These are phyloP conservation scores for Sinhomidia bicolor DNA, from an alignment of 2,888 invertebrate species.

Conservation along the genomic window DNA sequence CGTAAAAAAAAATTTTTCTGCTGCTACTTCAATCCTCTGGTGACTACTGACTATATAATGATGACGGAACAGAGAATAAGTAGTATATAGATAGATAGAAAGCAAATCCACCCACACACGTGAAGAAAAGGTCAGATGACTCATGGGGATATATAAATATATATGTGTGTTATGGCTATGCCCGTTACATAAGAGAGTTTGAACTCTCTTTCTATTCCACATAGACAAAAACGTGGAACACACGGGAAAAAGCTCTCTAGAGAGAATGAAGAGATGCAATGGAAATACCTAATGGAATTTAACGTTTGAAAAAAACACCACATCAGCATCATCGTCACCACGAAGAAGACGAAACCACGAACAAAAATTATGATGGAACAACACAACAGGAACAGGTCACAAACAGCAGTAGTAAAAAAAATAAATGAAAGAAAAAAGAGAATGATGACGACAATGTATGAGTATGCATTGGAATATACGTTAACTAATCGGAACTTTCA, in stretches of 20 bases:
- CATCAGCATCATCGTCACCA: neutral
- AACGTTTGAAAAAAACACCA: neutral
- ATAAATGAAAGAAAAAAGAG: neutral
- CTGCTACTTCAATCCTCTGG: neutral
- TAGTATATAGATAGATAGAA: neutral
- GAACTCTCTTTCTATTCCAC: neutral
- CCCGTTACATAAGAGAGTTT: slow-evolving; percentile 16
- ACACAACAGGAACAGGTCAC: neutral
- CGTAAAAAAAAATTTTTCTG: neutral
- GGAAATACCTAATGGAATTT: neutral
- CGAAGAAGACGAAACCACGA: neutral
- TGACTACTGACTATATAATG: neutral
- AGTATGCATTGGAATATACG: neutral
- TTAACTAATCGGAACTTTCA: slow-evolving; percentile 1
- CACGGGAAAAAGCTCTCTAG: neutral
- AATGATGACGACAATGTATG: neutral
- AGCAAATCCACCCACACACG: slow-evolving; percentile 49
- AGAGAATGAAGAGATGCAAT: neutral
- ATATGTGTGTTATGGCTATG: neutral
- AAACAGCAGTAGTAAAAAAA: neutral
- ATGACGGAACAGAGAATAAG: slow-evolving; percentile 4
- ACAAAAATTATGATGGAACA: neutral
- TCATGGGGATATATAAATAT: slow-evolving; percentile 30
- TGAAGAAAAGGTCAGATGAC: slow-evolving; percentile 59
- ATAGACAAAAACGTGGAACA: neutral